These are phyloP conservation scores for Tanytarsus gracilentus DNA, from an alignment of 2,888 invertebrate genomes.

Conservation along the genomic window DNA sequence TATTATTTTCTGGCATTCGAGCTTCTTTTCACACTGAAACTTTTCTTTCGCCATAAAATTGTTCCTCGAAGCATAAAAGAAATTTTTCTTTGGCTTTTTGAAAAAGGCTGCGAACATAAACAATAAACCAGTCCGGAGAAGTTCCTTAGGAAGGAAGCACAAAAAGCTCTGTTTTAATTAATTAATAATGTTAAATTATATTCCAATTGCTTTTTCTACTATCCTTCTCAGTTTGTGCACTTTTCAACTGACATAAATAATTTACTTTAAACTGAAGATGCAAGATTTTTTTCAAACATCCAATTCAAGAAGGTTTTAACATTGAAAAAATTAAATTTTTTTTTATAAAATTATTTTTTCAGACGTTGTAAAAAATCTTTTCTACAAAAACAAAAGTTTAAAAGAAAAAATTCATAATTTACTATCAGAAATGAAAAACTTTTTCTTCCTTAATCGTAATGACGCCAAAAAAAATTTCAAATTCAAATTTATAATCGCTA, in stretches of 20 bases:
- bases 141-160: neutral
- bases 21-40: too few relatives aligned
- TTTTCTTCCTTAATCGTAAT: neutral
- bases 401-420: neutral
- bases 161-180: slow-evolving; percentile 18
- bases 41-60: neutral
- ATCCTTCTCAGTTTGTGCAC: neutral
- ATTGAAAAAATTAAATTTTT: too few relatives aligned
- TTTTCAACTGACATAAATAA: neutral
- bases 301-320: too few relatives aligned
- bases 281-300: too few relatives aligned
- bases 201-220: slow-evolving; percentile 17
- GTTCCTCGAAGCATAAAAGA: neutral
- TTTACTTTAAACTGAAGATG: too few relatives aligned
- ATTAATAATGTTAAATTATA: slow-evolving; percentile 18
- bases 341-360: too few relatives aligned
- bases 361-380: too few relatives aligned
- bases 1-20: too few relatives aligned
- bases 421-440: neutral
- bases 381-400: too few relatives aligned
- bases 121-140: neutral
- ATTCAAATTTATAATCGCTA: neutral
- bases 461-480: slow-evolving; percentile 1
- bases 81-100: too few relatives aligned
- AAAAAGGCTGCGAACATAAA: slow-evolving; percentile 7